Evolutionary conservation across 2,113 vertebrate species (phyloP).

Genomic region (Danionella cerebrum): DNA sequence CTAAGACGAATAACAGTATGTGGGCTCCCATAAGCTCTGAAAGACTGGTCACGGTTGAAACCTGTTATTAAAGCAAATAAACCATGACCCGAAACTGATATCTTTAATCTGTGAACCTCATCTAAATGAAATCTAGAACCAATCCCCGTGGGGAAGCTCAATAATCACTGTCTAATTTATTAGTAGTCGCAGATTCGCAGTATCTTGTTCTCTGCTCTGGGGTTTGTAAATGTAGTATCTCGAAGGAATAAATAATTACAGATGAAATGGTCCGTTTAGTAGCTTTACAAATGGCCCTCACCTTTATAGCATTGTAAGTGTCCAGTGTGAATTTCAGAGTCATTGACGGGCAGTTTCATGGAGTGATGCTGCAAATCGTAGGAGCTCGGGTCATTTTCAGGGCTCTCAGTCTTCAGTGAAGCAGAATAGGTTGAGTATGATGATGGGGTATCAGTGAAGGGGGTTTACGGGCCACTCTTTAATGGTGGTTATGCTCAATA

Average conservation of each 20-base stretch:
- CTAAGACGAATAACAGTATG: no score
- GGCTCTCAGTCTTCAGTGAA: conserved; percentile 6
- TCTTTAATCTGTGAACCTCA: not conserved
- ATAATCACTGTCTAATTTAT: not conserved
- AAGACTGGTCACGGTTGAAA: no score
- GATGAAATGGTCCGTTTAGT: not conserved
- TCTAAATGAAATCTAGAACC: conserved; percentile 1
- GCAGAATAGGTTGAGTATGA: not conserved
- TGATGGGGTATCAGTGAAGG: not conserved
- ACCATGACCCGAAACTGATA: no score
- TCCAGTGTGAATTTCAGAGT: not conserved
- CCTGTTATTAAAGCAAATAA: no score
- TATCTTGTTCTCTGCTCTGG: conserved; percentile 3
- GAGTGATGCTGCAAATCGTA: not conserved
- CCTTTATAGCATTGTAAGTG: not conserved
- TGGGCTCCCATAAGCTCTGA: no score
- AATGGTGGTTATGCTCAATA: not conserved
- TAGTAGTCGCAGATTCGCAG: not conserved
- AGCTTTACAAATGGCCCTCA: conserved; percentile 9
- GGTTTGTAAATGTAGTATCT: not conserved
- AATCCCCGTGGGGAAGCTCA: not conserved
- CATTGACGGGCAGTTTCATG: conserved; percentile 14
- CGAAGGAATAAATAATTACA: conserved; percentile 1
- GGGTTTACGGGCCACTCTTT: not conserved
- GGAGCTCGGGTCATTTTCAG: not conserved